These are phyloP conservation scores for Cardiocondyla obscurior DNA, from an alignment of 1,140 invertebrate species.

Conservation along the genomic window DNA sequence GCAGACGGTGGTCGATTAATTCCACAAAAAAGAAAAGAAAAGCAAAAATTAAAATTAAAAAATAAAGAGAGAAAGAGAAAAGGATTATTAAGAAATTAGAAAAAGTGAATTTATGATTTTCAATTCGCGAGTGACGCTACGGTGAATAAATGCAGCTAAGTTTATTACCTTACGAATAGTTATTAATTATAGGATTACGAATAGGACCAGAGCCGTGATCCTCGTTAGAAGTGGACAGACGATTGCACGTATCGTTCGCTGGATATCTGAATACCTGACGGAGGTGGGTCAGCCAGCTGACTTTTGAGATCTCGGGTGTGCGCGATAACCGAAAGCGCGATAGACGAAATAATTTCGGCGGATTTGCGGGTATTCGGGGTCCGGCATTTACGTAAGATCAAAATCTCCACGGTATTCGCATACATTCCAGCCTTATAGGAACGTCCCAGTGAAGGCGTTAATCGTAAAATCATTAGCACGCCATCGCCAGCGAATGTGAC, in stretches of 20 bases:
- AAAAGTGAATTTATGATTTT: slow-evolving; percentile 33
- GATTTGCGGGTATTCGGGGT: not conserved
- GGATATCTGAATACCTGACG: slow-evolving; percentile 9
- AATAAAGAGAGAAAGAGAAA: not conserved
- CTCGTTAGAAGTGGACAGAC: not conserved
- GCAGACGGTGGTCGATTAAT: not conserved
- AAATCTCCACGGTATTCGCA: slow-evolving; percentile 9
- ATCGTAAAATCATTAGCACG: slow-evolving; percentile 7
- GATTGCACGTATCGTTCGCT: not conserved
- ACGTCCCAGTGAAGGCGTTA: slow-evolving; percentile 7
- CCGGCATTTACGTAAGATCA: slow-evolving; percentile 29
- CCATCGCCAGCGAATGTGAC: not conserved
- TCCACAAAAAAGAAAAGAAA: not conserved
- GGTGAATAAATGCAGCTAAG: slow-evolving; percentile 38
- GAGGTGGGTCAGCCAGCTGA: no score
- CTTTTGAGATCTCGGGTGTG: not conserved
- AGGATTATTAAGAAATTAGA: not conserved
- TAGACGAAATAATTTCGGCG: not conserved
- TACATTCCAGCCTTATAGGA: slow-evolving; percentile 21
- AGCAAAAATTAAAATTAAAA: no score
- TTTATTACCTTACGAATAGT: slow-evolving; percentile 33
- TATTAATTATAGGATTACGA: slow-evolving; percentile 22
- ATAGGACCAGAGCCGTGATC: slow-evolving; percentile 15
- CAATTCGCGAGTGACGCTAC: not conserved
- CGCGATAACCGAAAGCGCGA: no score